phyloP scores from a whole-genome alignment of 2,113 vertebrate genomes.

The Mastomys natalensis region DNA sequence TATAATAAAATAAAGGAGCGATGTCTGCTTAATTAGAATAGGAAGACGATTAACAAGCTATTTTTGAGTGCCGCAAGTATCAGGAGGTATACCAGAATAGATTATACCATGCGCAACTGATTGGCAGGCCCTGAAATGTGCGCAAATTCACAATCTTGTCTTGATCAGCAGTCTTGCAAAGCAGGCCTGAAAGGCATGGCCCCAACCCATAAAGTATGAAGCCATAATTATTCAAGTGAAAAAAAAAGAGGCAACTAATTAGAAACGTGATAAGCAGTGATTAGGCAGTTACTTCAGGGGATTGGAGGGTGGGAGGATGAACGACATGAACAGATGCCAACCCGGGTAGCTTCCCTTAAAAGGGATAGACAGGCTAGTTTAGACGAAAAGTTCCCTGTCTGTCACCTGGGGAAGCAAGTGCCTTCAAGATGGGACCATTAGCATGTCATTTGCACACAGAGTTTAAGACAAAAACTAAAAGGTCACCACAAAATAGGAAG shows the following conservation, averaged over 20 bases:
- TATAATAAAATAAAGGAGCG: constrained; percentile 41
- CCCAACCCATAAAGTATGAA: constrained; percentile 70
- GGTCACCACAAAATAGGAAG: not conserved
- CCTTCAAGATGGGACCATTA: not conserved
- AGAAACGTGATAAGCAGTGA: constrained; percentile 74
- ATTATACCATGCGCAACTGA: constrained; percentile 62
- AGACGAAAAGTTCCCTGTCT: constrained; percentile 56
- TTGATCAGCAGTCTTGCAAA: constrained; percentile 71
- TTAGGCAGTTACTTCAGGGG: constrained; percentile 56
- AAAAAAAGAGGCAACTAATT: constrained; percentile 70
- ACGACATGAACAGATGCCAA: constrained; percentile 55
- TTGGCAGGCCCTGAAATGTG: constrained; percentile 59
- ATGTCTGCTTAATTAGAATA: constrained; percentile 81
- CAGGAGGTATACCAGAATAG: constrained; percentile 74
- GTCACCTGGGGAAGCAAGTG: constrained; percentile 24
- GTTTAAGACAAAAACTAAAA: not conserved
- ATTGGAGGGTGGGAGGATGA: not conserved
- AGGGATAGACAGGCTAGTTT: not conserved
- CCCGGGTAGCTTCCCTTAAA: not conserved
- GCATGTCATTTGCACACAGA: constrained; percentile 13
- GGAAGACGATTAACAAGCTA: constrained; percentile 78
- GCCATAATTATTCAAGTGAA: constrained; percentile 78
- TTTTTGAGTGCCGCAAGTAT: constrained; percentile 76
- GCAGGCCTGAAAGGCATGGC: constrained; percentile 54
- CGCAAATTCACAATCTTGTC: constrained; percentile 68